Conservation (phyloP, 2,113 vertebrate species). For the Micromys minutus region DNA sequence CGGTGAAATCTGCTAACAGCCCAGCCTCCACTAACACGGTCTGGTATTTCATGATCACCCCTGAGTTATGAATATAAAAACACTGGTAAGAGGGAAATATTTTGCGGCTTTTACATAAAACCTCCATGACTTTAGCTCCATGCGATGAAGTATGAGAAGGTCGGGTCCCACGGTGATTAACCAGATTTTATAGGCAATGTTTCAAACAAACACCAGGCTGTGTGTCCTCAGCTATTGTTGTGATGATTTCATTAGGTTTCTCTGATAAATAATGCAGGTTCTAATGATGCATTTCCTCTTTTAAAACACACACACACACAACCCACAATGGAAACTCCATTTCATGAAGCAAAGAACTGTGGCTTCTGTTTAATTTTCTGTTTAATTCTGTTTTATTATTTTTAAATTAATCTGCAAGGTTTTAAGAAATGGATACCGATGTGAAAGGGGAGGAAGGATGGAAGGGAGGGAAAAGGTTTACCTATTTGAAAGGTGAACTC, state of each 20-base stretch:
- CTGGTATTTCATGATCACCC: not conserved
- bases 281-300: slow-evolving; percentile 79
- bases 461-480: slow-evolving; percentile 57
- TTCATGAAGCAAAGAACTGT: slow-evolving; percentile 56
- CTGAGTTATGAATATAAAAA: not conserved
- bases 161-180: slow-evolving; percentile 53
- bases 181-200: slow-evolving; percentile 63
- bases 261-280: slow-evolving; percentile 85
- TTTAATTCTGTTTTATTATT: no score
- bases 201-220: slow-evolving; percentile 60
- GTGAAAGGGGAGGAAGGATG: not conserved
- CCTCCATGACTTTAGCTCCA: slow-evolving; percentile 14
- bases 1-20: not conserved
- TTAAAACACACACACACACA: slow-evolving; percentile 32
- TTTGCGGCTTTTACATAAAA: slow-evolving; percentile 34
- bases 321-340: slow-evolving; percentile 67
- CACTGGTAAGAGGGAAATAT: not conserved
- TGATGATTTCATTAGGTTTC: slow-evolving; percentile 82
- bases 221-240: slow-evolving; percentile 62
- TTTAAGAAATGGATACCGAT: slow-evolving; percentile 57
- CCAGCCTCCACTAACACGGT: not conserved
- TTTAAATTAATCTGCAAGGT: slow-evolving; percentile 67
- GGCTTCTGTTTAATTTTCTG: slow-evolving; percentile 76
- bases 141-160: slow-evolving; percentile 13
- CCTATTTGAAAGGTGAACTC: slow-evolving; percentile 42